Conservation (phyloP, 2,113 vertebrate species). For the Semicossyphus pulcher region DNA sequence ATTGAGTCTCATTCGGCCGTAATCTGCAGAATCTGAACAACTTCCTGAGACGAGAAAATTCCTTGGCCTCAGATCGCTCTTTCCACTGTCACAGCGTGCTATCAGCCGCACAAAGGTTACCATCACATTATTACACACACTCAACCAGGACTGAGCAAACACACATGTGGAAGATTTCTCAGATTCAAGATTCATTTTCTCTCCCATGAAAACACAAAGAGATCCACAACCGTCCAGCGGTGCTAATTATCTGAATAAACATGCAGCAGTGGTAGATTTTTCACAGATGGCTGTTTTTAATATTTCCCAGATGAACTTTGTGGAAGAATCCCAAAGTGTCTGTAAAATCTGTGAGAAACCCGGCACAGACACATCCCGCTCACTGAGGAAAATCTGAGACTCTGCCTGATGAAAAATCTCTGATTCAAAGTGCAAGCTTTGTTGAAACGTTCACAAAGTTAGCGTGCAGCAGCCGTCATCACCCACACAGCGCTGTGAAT, state of each 20-base stretch:
- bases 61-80: conserved; percentile 38
- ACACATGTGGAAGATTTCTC: neutral
- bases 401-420: conserved; percentile 24
- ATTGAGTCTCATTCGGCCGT: conserved; percentile 66
- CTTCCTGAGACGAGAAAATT: conserved; percentile 67
- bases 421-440: conserved; percentile 16
- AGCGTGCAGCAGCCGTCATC: conserved; percentile 60
- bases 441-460: conserved; percentile 26
- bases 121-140: conserved; percentile 18
- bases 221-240: conserved; percentile 26
- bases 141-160: conserved; percentile 11
- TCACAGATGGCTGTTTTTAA: conserved; percentile 56
- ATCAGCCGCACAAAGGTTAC: conserved; percentile 22
- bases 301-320: conserved; percentile 54
- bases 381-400: conserved; percentile 25
- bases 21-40: conserved; percentile 73
- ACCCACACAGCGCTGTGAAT: conserved; percentile 54
- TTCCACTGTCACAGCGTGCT: conserved; percentile 26
- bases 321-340: conserved; percentile 50
- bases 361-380: conserved; percentile 34
- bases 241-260: conserved; percentile 60
- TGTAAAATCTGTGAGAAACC: conserved; percentile 55
- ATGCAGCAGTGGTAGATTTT: conserved; percentile 52
- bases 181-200: neutral
- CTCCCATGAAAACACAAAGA: neutral